Conservation (phyloP, 2,888 invertebrate genomes). For the Aleiodes testaceus region DNA sequence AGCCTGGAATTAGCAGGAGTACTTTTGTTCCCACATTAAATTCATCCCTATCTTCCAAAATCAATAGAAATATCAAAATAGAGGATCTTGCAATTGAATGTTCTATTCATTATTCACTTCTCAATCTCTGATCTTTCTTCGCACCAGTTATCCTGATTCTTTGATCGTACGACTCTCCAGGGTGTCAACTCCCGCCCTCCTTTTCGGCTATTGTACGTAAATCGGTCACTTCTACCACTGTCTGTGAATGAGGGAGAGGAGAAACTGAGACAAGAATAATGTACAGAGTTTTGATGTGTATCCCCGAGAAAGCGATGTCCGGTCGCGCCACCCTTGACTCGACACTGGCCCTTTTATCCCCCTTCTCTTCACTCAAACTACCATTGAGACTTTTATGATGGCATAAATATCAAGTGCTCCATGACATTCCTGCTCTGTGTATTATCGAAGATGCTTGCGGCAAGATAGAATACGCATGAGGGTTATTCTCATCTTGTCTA, state of each 20-base stretch:
- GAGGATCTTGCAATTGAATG: slow-evolving; percentile 6
- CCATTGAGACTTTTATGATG: slow-evolving; percentile 67
- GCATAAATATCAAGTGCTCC: slow-evolving; percentile 72
- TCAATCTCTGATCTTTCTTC: slow-evolving; percentile 38
- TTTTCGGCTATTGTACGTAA: slow-evolving; percentile 67
- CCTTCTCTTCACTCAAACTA: slow-evolving; percentile 48
- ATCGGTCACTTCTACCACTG: slow-evolving; percentile 66
- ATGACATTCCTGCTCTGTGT: slow-evolving; percentile 52
- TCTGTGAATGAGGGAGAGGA: slow-evolving; percentile 62
- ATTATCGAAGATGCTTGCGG: slow-evolving; percentile 68
- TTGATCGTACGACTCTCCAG: slow-evolving; percentile 48
- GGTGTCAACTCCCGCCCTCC: slow-evolving; percentile 46
- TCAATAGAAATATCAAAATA: slow-evolving; percentile 42
- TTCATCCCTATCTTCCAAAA: slow-evolving; percentile 3
- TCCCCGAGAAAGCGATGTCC: slow-evolving; percentile 66
- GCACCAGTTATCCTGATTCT: slow-evolving; percentile 43
- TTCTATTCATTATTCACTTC: slow-evolving; percentile 42
- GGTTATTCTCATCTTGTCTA: slow-evolving; percentile 54
- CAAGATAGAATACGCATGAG: slow-evolving; percentile 49
- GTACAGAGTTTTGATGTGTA: slow-evolving; percentile 42
- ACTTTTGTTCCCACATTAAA: background rate
- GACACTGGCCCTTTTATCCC: slow-evolving; percentile 56
- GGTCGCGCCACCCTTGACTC: slow-evolving; percentile 69
- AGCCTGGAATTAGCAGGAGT: too few relatives aligned
- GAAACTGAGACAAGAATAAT: slow-evolving; percentile 44